Evolutionary conservation across 2,113 vertebrate species (phyloP).

Genomic region (Aphelocoma coerulescens): DNA sequence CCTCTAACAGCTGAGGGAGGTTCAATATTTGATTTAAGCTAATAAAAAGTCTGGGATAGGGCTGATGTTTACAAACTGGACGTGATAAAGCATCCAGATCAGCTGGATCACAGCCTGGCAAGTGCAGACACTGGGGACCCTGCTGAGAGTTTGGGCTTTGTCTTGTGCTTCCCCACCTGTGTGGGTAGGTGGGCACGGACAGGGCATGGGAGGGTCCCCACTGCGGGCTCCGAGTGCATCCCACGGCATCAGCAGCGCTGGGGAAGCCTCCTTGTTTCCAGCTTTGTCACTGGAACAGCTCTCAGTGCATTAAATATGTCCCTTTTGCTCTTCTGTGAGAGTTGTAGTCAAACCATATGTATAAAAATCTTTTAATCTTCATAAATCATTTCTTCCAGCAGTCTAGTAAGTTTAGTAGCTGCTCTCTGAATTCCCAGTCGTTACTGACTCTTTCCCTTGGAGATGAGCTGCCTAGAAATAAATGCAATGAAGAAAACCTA

Average conservation of each 20-base stretch:
- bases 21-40: conserved; percentile 59
- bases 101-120: not conserved
- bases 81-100: conserved; percentile 43
- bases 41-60: conserved; percentile 39
- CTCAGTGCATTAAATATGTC: not conserved
- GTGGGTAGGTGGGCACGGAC: fast-evolving
- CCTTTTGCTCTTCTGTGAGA: conserved; percentile 15
- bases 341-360: not conserved
- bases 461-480: conserved; percentile 17
- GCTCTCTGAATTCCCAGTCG: conserved; percentile 14
- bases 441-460: not conserved
- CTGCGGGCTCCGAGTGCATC: fast-evolving
- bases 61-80: conserved; percentile 44
- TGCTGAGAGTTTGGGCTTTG: not conserved
- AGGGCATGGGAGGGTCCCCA: not conserved
- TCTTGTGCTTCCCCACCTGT: not conserved
- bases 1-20: conserved; percentile 51
- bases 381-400: conserved; percentile 55
- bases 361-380: conserved; percentile 49
- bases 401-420: conserved; percentile 6
- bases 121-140: not conserved
- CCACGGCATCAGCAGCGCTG: not conserved
- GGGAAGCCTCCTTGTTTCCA: not conserved
- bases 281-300: not conserved
- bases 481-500: conserved; percentile 26